Percentiles rank a stretch among this genome's conserved stretches.
These are phyloP conservation scores for Pelodytes ibericus DNA, from an alignment of 2,797 vertebrate genomes.

Conservation along the genomic window DNA sequence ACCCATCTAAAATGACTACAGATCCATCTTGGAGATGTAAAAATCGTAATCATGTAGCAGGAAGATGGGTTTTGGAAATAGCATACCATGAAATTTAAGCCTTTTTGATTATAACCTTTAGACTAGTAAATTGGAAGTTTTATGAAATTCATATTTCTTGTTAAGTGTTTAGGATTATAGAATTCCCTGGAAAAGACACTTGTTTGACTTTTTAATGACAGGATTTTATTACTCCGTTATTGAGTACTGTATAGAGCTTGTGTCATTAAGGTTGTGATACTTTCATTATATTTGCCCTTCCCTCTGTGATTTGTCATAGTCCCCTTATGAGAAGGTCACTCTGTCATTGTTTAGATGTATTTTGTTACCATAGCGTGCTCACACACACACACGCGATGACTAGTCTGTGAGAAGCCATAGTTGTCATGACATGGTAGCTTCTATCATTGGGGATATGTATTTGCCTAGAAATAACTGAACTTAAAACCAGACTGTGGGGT, in stretches of 20 bases:
- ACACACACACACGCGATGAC: not conserved
- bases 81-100: conserved; percentile 50
- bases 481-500: no score
- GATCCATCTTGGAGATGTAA: conserved; percentile 33
- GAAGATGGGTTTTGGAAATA: conserved; percentile 24
- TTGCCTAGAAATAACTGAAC: no score
- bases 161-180: conserved; percentile 36
- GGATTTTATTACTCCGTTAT: conserved; percentile 34
- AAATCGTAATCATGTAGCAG: conserved; percentile 49
- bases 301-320: conserved; percentile 5
- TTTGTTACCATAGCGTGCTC: not conserved
- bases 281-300: not conserved
- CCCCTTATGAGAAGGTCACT: not conserved
- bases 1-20: conserved; percentile 30
- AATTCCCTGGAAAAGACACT: conserved; percentile 19
- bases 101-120: conserved; percentile 53
- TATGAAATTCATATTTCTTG: conserved; percentile 56
- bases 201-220: conserved; percentile 40
- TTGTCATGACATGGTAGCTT: no score
- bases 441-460: no score
- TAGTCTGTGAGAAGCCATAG: not conserved
- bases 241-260: conserved; percentile 8
- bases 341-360: conserved; percentile 20
- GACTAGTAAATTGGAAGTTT: conserved; percentile 52
- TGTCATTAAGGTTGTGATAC: not conserved